Conservation (phyloP, 2,797 vertebrate genomes). For the Tarsius wallacei region DNA sequence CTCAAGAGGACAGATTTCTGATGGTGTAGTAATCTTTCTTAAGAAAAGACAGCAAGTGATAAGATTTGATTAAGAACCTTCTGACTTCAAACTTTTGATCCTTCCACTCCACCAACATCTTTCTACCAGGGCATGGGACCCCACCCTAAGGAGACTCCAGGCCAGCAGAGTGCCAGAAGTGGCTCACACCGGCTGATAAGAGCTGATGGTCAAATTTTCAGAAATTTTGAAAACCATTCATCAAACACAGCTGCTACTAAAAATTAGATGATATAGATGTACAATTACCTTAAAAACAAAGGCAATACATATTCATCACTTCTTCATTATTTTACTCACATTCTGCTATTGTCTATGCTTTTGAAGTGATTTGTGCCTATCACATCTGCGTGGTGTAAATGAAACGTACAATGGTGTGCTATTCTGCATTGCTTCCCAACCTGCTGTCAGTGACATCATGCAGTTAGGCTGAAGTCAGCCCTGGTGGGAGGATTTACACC, state of each 20-base stretch:
- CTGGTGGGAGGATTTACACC: neutral
- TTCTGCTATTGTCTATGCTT: neutral
- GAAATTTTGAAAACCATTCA: neutral
- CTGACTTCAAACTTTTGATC: neutral
- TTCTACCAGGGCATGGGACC: neutral
- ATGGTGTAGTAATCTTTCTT: neutral
- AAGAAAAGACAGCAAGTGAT: neutral
- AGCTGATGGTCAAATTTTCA: neutral
- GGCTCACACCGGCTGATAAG: neutral
- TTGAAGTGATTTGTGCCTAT: neutral
- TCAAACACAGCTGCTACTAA: neutral
- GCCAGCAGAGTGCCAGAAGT: fast-evolving
- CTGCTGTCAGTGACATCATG: fast-evolving
- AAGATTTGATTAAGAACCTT: neutral
- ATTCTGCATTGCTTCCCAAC: fast-evolving
- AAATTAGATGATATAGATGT: neutral
- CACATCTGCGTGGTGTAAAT: too few species aligned
- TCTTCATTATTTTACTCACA: neutral
- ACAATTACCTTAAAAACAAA: neutral
- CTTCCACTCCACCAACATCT: fast-evolving
- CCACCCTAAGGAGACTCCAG: neutral
- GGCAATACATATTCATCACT: neutral
- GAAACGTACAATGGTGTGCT: fast-evolving
- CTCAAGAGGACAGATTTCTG: neutral
- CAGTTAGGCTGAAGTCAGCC: neutral